Evolutionary conservation across 2,113 vertebrate genomes (phyloP), one percentile per base, ranked within the genome.

Genomic region (Copsychus sechellarum): DNA sequence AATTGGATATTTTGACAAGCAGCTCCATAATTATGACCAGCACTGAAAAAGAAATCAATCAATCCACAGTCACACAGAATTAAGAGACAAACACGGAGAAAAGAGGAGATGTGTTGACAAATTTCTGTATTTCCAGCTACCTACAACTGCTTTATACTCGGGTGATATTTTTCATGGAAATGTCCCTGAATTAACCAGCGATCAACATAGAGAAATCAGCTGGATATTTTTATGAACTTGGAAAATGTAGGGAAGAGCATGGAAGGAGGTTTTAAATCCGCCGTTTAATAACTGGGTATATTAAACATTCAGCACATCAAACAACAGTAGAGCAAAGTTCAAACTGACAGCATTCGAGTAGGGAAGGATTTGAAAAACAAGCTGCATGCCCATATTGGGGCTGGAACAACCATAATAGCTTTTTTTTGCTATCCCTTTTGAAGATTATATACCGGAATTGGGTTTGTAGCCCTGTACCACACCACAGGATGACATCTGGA

Each of bases 91-190:
- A 42, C 25, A 43, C 19, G 1, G 11, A 47, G 40, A 36, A 61
- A 66, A 79, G 21, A 81, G 8, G 21, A 74, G 9, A 67, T 26
- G 5, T 33, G 1, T 6, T 65, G 28, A 45, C 7, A 69, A 77
- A 85, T 66, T 58, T 70, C 42, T 42, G 3, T 60, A 51, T 69
- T 92, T 82, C 24, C 5, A 14, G 1, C 31, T 80, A 20, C 6
- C 0, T 0, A 57, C 31, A 73, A 6, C 1, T 47, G 13, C 47
- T 67, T 19, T 53, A n/a, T 21, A 34, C 9, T 67, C 9, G n/a
- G 11, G 12, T 43, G 13, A 65, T 47, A 40, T 8, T 19, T 65
- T 92, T 71, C 15, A 48, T 45, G 15, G 74, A 88, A 57, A 60
- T 64, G 6, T 14, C 29, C 8, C 12, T 62, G 51, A 87, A 50